Conservation (phyloP, 2,888 invertebrate species). For the Nephrotoma flavescens region DNA sequence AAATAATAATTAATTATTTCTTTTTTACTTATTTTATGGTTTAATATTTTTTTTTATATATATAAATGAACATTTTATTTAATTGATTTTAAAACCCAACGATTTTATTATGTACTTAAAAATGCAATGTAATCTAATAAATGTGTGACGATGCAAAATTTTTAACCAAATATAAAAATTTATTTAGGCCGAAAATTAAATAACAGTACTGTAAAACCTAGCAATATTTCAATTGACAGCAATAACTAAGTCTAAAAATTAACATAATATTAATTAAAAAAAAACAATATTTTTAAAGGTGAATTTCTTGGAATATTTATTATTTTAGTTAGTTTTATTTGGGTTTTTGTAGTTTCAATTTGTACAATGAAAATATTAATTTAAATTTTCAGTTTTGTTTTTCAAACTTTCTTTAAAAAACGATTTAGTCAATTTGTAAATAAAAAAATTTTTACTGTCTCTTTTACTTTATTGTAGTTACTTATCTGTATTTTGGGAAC, state of each 20-base stretch:
- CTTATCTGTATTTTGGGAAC: neutral
- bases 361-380: neutral
- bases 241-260: neutral
- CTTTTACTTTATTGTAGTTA: neutral
- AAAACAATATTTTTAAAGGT: neutral
- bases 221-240: neutral
- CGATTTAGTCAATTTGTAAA: neutral
- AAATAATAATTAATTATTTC: neutral
- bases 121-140: neutral
- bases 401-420: neutral
- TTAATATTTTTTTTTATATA: neutral
- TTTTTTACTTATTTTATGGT: neutral
- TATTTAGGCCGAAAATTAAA: neutral
- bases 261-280: neutral
- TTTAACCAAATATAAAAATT: neutral
- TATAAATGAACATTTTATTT: neutral
- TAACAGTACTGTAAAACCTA: neutral
- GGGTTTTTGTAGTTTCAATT: neutral
- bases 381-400: neutral
- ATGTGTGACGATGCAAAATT: neutral
- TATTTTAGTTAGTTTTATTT: neutral
- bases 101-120: neutral
- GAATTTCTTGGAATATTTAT: neutral
- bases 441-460: neutral
- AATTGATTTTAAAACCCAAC: neutral